Percentiles rank a stretch among this genome's conserved stretches.
These are phyloP conservation scores for Gorsachius goisagi DNA, from an alignment of 2,113 vertebrate genomes.

Conservation along the genomic window DNA sequence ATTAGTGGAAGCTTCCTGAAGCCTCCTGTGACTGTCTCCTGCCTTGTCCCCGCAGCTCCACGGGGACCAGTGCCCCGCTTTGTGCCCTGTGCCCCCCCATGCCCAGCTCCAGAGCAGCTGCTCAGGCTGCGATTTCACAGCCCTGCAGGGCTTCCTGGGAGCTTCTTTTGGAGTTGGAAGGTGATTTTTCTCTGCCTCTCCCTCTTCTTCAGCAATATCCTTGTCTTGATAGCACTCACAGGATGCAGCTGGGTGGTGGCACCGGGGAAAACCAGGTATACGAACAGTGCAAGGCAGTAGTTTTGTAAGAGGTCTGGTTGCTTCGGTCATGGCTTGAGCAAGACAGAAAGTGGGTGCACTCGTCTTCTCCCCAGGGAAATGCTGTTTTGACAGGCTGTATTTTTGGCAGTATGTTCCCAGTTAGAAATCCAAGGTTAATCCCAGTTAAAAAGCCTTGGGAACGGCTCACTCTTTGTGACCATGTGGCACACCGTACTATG, in stretches of 20 bases:
- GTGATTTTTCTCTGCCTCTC: neutral
- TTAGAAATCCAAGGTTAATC: neutral
- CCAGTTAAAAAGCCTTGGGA: neutral
- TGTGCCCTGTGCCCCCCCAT: fast-evolving
- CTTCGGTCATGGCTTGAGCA: neutral
- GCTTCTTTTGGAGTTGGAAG: neutral
- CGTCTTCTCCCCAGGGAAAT: neutral
- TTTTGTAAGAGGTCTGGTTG: neutral
- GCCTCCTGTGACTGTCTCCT: neutral
- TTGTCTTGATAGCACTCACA: neutral
- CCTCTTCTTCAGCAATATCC: neutral
- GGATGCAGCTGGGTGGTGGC: neutral
- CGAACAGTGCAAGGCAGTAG: neutral
- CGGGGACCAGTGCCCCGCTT: neutral
- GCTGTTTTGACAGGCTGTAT: neutral
- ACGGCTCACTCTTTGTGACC: neutral
- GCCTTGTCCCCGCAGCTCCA: neutral
- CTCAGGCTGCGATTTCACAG: neutral
- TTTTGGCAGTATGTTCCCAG: neutral
- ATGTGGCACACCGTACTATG: neutral
- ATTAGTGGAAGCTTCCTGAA: neutral
- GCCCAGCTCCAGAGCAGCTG: neutral
- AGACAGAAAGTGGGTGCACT: neutral
- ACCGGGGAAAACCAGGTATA: neutral
- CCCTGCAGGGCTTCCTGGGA: neutral